Base-by-base conservation (phyloP, 2,113 vertebrate species). In the Heteronetta atricapilla region DNA sequence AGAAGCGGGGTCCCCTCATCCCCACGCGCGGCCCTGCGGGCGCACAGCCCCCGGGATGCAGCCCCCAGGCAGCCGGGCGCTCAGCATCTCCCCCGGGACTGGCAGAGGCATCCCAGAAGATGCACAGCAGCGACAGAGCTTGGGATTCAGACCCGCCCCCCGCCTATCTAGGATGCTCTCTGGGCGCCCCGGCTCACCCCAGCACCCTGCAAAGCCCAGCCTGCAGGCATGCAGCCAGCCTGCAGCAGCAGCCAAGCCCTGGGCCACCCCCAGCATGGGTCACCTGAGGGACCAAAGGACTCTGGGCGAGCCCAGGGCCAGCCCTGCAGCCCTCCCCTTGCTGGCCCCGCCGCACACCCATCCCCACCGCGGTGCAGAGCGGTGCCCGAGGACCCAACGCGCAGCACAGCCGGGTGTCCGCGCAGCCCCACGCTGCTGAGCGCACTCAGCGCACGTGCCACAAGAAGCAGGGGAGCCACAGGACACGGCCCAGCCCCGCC, bases 1-100 rank as follows among this genome's bases (percentile, higher is more conserved):
- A n/a, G n/a, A 81, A 68, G 34, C 33, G 56, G 75, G 25, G 20
- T 33, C 19, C 48, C 5, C 42, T 64, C 56, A 42, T 40, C 12
- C 12, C 17, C 22, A 70, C 8, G 21, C 13, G 3, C 1, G n/a
- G n/a, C n/a, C n/a, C n/a, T n/a, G n/a, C n/a, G n/a, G n/a, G n/a
- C n/a, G n/a, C n/a, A n/a, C n/a, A 26, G 1, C 40, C 5, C 5
- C 2, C 3, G 8, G 82, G 33, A 74, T 6, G 34, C 0, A 67
- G 59, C 17, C 36, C 13, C 21, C 68, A 78, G 0, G 14, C n/a
- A n/a, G n/a, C n/a, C n/a, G n/a, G n/a, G n/a, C 60, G 63, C 21
- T 82, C 15, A 10, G 38, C 46, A 74, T 7, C n/a, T 34, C 42
- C 13, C 38, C 38, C 25, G 38, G 15, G 48, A 38, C 22, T n/a